Percentiles rank a stretch among this genome's conserved stretches.
Conservation (phyloP, 2,888 invertebrate species). For the Malachius bipustulatus region DNA sequence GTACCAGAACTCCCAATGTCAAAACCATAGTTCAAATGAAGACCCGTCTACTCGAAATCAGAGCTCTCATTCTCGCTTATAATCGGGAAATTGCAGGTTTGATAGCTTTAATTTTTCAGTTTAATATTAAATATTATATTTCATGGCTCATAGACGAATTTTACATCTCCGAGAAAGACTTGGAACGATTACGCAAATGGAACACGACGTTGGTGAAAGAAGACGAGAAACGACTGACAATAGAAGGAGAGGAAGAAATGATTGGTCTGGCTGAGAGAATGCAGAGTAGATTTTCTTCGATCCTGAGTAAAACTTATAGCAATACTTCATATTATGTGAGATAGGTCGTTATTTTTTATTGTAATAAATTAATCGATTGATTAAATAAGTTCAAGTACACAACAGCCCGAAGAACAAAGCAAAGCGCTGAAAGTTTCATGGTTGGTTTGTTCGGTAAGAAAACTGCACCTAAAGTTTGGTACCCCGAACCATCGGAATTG, state of each 20-base stretch:
- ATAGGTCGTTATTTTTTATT: constrained; percentile 2
- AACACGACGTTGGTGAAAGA: constrained; percentile 38
- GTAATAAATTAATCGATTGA: constrained; percentile 21
- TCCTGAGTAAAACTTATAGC: constrained; percentile 50
- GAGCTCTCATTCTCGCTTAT: constrained; percentile 43
- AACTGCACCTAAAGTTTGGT: constrained; percentile 48
- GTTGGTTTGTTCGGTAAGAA: constrained; percentile 62
- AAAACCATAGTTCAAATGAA: constrained; percentile 45
- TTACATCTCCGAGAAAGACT: constrained; percentile 24
- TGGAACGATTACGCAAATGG: constrained; percentile 43
- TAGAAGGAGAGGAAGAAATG: constrained; percentile 70
- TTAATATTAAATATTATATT: too few relatives aligned
- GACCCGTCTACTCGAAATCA: constrained; percentile 41
- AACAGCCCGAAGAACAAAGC: constrained; percentile 59
- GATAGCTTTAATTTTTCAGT: too few relatives aligned
- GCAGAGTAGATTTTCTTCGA: constrained; percentile 55
- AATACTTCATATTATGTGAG: constrained; percentile 41
- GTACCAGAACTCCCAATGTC: constrained; percentile 58
- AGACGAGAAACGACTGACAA: constrained; percentile 49
- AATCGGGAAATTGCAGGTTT: constrained; percentile 41
- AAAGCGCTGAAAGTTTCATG: constrained; percentile 64
- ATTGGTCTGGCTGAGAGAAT: constrained; percentile 59
- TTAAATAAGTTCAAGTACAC: constrained; percentile 61
- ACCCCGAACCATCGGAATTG: constrained; percentile 47
- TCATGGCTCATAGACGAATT: too few relatives aligned